Evolutionary conservation across 2,888 invertebrate genomes (phyloP), one percentile per base, ranked within the genome.

Genomic region (Sarcophaga carnaria): DNA sequence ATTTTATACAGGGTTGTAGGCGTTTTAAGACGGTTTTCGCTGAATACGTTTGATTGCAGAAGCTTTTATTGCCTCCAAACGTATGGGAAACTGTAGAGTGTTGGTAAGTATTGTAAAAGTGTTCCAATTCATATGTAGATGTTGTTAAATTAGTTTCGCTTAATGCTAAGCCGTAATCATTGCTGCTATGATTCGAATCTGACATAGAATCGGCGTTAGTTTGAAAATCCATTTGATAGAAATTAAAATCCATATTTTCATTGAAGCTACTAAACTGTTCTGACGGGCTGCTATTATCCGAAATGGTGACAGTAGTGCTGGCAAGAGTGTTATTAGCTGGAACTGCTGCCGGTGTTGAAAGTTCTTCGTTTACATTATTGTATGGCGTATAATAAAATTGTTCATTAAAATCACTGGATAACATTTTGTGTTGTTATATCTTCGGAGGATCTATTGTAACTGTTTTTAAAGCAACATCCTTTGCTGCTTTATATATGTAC

Each of bases 11-110:
- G 64, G 74, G 78, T 79, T 47, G 86, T 59, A 71, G 69, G 22
- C 37, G 63, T 74, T 84, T 86, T 88, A 88, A 87, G 88, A 70
- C 88, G 88, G n/a, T 91, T 89, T 72, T 91, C 86, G 80, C 88
- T 69, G 71, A 11, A 47, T 22, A 59, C 2, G 37, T 6, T 10
- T 89, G 87, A 88, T 89, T 90, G 88, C 90, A 60, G 14, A 27
- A 60, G 1, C 20, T 45, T 76, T 71, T 79, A 69, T 37, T 49
- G 25, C 17, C 27, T 20, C 12, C 72, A 14, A n/a, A 60, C 4
- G 69, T 10, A 20, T 25, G 17, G 17, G 69, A 12, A n/a, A 60
- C 14, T 17, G 70, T 45, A 11, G 69, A 60, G 45, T 80, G 85
- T 72, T 85, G 85, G 74, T 85, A 85, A 54, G 76, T 83, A 25